phyloP scores from a whole-genome alignment of 1,140 invertebrate species.

The Goniozus legneri region DNA sequence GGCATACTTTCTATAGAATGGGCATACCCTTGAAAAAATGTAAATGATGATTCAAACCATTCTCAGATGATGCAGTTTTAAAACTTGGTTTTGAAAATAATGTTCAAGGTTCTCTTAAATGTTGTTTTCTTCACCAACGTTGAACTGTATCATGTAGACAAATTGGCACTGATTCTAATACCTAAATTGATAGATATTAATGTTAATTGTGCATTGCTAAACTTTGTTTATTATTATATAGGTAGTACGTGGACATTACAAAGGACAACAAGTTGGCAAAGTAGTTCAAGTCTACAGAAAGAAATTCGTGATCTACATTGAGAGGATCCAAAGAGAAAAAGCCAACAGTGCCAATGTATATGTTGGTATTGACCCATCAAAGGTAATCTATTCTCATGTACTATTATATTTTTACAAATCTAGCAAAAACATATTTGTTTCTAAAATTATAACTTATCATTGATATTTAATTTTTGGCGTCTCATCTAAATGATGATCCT shows the following conservation, averaged over 20 bases:
- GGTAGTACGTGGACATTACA: constrained; percentile 97
- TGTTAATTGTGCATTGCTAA: neutral
- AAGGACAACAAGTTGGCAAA: constrained; percentile 98
- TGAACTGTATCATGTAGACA: constrained; percentile 53
- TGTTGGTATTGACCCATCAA: constrained; percentile 98
- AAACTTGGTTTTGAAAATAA: no score
- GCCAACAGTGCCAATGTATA: constrained; percentile 97
- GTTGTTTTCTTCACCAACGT: constrained; percentile 44
- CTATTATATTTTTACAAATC: constrained; percentile 2
- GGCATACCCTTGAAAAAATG: no score
- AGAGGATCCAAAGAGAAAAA: constrained; percentile 98
- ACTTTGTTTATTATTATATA: constrained; percentile 45
- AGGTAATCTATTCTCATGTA: constrained; percentile 60
- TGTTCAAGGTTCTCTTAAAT: no score
- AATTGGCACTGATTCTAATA: constrained; percentile 55
- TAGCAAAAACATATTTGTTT: constrained; percentile 1
- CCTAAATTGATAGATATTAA: neutral
- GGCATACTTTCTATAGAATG: no score
- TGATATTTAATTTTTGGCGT: constrained; percentile 3
- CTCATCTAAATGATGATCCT: constrained; percentile 47
- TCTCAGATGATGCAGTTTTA: no score
- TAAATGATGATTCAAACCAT: constrained; percentile 59
- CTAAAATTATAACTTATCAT: neutral
- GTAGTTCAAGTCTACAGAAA: constrained; percentile 98
- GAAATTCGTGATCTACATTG: constrained; percentile 98